Percentiles rank a stretch among this genome's conserved stretches.
Conservation (phyloP, 2,113 vertebrate genomes). For the Callocephalon fimbriatum region DNA sequence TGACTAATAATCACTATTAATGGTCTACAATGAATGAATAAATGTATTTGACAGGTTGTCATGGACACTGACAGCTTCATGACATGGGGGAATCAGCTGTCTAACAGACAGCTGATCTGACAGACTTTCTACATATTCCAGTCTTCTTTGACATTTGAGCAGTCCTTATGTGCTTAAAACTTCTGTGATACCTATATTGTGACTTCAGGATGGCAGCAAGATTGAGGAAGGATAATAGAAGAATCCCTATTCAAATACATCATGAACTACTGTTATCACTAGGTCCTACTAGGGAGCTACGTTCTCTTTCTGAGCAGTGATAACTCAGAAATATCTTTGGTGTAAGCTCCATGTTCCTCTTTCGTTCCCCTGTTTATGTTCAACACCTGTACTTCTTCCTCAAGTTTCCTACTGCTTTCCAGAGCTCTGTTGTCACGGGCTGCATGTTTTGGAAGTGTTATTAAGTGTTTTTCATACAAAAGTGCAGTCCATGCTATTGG, state of each 20-base stretch:
- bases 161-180: background rate
- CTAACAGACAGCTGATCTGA: background rate
- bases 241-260: background rate
- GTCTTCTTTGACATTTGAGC: background rate
- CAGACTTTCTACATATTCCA: background rate
- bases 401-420: background rate
- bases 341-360: background rate
- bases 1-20: background rate
- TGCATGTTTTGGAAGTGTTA: background rate
- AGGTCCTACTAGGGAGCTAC: background rate
- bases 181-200: background rate
- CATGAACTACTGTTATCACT: accelerated
- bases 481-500: background rate
- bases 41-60: background rate
- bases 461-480: background rate
- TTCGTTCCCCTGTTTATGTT: background rate
- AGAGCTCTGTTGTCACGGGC: background rate
- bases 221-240: background rate
- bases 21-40: background rate
- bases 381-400: background rate
- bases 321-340: background rate
- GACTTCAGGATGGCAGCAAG: background rate
- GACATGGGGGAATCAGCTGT: background rate
- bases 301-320: background rate
- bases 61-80: background rate